Evolutionary conservation across 35 echinoderm and acorn worm genomes (phyloP).

Genomic region (Nesometra sesokonis): DNA sequence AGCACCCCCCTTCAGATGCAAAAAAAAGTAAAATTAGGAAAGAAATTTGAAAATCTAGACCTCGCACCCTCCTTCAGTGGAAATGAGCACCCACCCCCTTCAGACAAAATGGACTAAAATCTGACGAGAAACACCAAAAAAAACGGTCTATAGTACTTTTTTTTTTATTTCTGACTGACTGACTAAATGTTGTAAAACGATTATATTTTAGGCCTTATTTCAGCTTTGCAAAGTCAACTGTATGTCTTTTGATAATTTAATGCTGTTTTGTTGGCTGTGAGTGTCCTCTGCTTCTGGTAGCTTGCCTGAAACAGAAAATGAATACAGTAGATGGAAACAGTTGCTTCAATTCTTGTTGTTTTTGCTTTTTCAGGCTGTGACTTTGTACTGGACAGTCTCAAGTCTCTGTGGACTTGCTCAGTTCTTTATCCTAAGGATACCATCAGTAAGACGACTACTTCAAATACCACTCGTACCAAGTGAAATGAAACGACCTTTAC

Average conservation of each 20-base stretch:
- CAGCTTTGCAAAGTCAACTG: too few relatives aligned
- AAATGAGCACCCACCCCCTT: too few relatives aligned
- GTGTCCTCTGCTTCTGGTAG: not conserved
- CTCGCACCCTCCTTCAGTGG: too few relatives aligned
- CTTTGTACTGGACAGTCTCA: conserved; percentile 64
- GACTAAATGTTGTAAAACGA: too few relatives aligned
- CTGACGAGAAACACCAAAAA: too few relatives aligned
- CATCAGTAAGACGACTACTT: conserved; percentile 23
- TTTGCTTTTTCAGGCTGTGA: conserved; percentile 38
- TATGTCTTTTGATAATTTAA: not conserved
- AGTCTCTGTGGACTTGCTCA: conserved; percentile 59
- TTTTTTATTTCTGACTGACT: too few relatives aligned
- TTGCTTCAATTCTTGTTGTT: not conserved
- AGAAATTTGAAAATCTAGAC: too few relatives aligned
- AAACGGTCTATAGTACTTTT: too few relatives aligned
- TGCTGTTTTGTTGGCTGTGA: not conserved
- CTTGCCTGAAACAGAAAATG: not conserved
- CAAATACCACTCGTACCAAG: conserved; percentile 53
- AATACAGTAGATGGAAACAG: not conserved
- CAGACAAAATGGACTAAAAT: too few relatives aligned
- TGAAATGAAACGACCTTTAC: conserved; percentile 66
- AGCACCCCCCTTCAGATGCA: too few relatives aligned
- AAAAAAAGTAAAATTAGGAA: too few relatives aligned
- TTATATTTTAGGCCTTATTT: too few relatives aligned
- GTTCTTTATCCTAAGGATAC: conserved; percentile 48